These are phyloP conservation scores for Scleropages formosus DNA, from an alignment of 2,797 vertebrate species.

Conservation along the genomic window DNA sequence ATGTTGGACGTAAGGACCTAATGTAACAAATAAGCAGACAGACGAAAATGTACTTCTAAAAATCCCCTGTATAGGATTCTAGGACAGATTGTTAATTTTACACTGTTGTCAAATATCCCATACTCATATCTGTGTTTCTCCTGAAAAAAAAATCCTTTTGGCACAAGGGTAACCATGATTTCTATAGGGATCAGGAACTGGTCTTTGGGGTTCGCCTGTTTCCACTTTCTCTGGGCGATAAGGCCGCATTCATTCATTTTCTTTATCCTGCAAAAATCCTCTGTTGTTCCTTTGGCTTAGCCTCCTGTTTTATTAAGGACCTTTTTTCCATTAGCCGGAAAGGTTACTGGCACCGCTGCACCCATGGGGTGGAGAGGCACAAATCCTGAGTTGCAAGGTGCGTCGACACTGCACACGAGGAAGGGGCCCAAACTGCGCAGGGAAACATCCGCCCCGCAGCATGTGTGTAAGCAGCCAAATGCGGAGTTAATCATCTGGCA, in stretches of 20 bases:
- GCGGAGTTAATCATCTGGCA: constrained; percentile 71
- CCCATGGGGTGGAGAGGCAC: constrained; percentile 20
- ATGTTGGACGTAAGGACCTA: too few species aligned
- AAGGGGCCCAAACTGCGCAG: constrained; percentile 27
- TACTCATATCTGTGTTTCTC: constrained; percentile 47
- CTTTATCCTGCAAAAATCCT: not conserved
- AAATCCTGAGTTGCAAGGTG: constrained; percentile 41
- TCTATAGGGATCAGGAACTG: not conserved
- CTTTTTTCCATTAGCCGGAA: constrained; percentile 68
- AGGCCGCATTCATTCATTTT: constrained; percentile 32
- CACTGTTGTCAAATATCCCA: constrained; percentile 44
- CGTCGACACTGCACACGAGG: constrained; percentile 54
- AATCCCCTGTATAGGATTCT: constrained; percentile 60
- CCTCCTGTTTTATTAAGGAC: constrained; percentile 58
- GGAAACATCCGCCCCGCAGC: constrained; percentile 64
- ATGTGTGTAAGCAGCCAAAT: constrained; percentile 57
- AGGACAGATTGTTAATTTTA: constrained; percentile 59
- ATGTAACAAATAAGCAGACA: too few species aligned
- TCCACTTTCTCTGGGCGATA: constrained; percentile 33
- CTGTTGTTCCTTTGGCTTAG: constrained; percentile 41
- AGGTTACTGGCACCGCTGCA: constrained; percentile 63
- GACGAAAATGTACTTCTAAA: not conserved
- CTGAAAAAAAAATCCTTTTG: not conserved
- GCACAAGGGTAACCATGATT: not conserved
- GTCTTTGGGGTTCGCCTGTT: not conserved